These are phyloP conservation scores for Onychostoma macrolepis DNA, from an alignment of 2,113 vertebrate species.

Conservation along the genomic window DNA sequence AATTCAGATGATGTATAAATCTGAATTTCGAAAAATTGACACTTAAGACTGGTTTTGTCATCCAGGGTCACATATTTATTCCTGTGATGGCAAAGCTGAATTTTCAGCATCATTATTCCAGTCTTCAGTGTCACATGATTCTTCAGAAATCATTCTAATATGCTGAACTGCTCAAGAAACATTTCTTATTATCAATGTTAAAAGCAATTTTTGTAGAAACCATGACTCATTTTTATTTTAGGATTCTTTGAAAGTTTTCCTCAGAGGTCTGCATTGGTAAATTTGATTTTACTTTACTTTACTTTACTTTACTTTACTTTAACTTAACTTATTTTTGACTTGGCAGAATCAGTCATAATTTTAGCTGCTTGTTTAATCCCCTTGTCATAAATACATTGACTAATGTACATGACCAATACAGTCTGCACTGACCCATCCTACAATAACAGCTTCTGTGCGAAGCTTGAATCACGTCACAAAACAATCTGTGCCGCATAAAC, in stretches of 20 bases:
- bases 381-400: background rate
- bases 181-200: background rate
- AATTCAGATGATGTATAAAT: too few relatives aligned
- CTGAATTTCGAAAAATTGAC: too few relatives aligned
- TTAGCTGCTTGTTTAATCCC: background rate
- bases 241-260: background rate
- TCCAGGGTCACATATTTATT: too few relatives aligned
- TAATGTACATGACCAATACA: background rate
- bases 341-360: background rate
- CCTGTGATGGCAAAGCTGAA: background rate
- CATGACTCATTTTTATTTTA: background rate
- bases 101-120: background rate
- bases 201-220: background rate
- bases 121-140: background rate
- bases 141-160: background rate
- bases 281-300: too few relatives aligned
- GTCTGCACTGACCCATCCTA: background rate
- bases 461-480: background rate
- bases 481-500: background rate
- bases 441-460: background rate
- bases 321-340: background rate
- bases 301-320: background rate
- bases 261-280: background rate
- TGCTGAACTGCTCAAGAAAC: background rate
- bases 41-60: too few relatives aligned